Evolutionary conservation across 1,140 invertebrate genomes (phyloP).

Genomic region (Drosophila athabasca): DNA sequence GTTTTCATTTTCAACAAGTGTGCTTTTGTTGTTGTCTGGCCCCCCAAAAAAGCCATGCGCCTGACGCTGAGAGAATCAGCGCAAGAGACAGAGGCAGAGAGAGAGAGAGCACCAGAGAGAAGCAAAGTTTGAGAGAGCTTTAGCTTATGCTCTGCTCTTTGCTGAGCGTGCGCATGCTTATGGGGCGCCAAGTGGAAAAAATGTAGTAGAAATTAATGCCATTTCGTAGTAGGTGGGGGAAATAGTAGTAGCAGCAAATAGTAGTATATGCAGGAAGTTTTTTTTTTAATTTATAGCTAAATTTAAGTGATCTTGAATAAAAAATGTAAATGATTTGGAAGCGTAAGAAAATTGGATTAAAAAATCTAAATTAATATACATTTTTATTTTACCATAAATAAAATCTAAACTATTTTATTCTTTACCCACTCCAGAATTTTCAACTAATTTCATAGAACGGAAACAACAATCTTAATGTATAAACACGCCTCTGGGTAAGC

Average conservation of each 20-base stretch:
- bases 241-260: constrained; percentile 4
- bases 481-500: too few relatives aligned
- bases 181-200: constrained; percentile 21
- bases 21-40: constrained; percentile 73
- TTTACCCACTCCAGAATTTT: too few relatives aligned
- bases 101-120: constrained; percentile 1
- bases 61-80: not conserved
- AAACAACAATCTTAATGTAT: too few relatives aligned
- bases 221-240: constrained; percentile 59
- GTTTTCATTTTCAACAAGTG: constrained; percentile 83
- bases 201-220: constrained; percentile 37
- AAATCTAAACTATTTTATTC: too few relatives aligned
- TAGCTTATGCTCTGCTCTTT: constrained; percentile 56
- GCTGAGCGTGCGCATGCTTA: constrained; percentile 66
- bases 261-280: not conserved
- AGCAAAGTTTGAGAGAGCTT: not conserved
- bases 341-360: not conserved
- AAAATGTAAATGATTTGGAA: not conserved
- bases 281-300: not conserved
- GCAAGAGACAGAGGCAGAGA: constrained; percentile 1
- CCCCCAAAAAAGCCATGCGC: constrained; percentile 58
- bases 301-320: not conserved
- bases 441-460: too few relatives aligned
- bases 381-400: too few relatives aligned
- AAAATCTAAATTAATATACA: not conserved